Base-by-base conservation (phyloP, 1,140 invertebrate genomes). In the Acromyrmex echinatior region DNA sequence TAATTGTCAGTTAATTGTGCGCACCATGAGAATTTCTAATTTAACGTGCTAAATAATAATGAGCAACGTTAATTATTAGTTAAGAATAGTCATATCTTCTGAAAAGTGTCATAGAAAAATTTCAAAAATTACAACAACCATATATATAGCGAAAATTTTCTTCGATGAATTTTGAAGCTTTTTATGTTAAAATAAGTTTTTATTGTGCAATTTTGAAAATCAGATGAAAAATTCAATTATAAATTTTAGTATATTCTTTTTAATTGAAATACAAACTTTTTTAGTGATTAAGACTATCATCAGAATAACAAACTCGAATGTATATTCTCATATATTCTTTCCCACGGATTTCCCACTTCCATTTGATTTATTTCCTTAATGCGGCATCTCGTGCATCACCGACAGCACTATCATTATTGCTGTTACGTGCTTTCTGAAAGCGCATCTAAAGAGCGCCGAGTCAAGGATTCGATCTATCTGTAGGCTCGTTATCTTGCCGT, bases 401-500 rank as follows among this genome's bases (percentile, higher is more conserved):
- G 25, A 21, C 28, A 28, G 16, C 53, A 28, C 21, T 58, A 25
- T 84, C 49, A 81, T 70, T 70, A 81, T 60, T 63, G 39, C 66
- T 25, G 39, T 70, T 70, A 66, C 58, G 56, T 62, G 31, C 35
- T 74, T 76, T 84, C 80, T 70, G 79, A 68, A 56, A 31, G 49
- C 53, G 56, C 53, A n/a, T 84, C 68, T 73, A 84, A 60, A 56
- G 25, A 84, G 70, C 14, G 21, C 21, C 74, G n/a, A 6, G 70
- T 84, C 80, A 84, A 84, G 70, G 53, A 74, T 76, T 68, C 35
- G 56, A 76, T 76, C 16, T 53, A 60, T 18, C 58, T 31, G 35
- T 18, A 16, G 21, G 14, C 65, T 81, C 14, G 53, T 71, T 71
- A 56, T 21, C 39, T 56, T 16, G 45, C 45, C 28, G 58, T 45